Conservation (phyloP, 2,113 vertebrate species). For the Misgurnus mizolepis region DNA sequence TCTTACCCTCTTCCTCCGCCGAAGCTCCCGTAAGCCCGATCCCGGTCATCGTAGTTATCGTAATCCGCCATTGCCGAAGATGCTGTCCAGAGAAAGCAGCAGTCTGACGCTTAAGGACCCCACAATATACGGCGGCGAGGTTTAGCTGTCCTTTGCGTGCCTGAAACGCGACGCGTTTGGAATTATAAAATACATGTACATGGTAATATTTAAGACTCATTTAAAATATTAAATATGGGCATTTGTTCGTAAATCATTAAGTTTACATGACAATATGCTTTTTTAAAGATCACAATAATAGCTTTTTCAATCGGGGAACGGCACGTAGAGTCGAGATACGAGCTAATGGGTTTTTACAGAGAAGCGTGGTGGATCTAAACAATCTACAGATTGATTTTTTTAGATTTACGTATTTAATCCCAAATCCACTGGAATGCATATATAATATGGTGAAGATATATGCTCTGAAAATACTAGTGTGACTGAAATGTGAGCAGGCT, state of each 20-base stretch:
- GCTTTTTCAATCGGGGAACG: not conserved
- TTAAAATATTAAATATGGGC: not conserved
- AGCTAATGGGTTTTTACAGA: not conserved
- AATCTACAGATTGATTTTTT: not conserved
- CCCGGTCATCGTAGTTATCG: constrained; percentile 91
- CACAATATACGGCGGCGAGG: constrained; percentile 75
- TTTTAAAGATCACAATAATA: not conserved
- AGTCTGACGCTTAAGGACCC: constrained; percentile 76
- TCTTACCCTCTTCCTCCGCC: constrained; percentile 91
- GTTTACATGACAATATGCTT: not conserved
- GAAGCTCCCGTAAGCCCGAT: constrained; percentile 90
- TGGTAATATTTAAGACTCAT: not conserved
- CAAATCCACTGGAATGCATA: too few relatives aligned
- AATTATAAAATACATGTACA: not conserved
- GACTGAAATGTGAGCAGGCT: too few relatives aligned
- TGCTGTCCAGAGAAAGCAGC: constrained; percentile 82
- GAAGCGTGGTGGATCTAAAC: not conserved
- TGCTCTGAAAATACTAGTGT: not conserved
- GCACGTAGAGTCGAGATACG: not conserved
- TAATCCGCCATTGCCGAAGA: constrained; percentile 93
- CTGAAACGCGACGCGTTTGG: constrained; percentile 61
- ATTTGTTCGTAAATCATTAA: not conserved
- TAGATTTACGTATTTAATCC: not conserved
- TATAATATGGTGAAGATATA: not conserved
- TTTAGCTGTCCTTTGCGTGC: constrained; percentile 78